Base-by-base conservation (phyloP, 2,888 invertebrate genomes). In the Alloplasta piceator region DNA sequence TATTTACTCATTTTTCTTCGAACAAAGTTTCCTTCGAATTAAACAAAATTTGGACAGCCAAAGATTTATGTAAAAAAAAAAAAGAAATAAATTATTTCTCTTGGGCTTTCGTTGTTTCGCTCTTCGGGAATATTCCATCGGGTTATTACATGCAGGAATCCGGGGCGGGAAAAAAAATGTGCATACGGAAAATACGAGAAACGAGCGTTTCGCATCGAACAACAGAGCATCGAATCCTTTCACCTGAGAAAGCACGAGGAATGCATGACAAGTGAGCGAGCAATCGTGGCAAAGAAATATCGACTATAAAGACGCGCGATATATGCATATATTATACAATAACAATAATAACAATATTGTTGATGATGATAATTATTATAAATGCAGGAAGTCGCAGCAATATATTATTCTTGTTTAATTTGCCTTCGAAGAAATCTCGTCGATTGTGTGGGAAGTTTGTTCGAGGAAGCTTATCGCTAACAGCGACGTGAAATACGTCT, bases 171-270 rank as follows among this genome's bases (percentile, higher is more conserved):
- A 71, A 52, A 60, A 56, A 41, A 68, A 60, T 46, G 56, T 66
- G 71, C 75, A 73, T 68, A 82, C 77, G 58, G 77, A 76, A 55
- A 77, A 71, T 61, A 60, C 72, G 72, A 58, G 39, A 76, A 76
- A n/a, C 72, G 41, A 36, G 14, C 75, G 84, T 84, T 78, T 79
- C 82, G 82, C 81, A 55, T 78, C 72, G 66, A 38, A 66, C 68
- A 73, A 68, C 68, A 26, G 68, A 16, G 63, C 58, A 63, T 60
- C 55, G 41, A 77, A 78, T 81, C 81, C 81, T 81, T 74, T 81
- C 81, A 77, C 77, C 48, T 55, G 77, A 78, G 81, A 81, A 74
- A 77, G 73, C 77, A 81, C 77, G 67, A 81, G 81, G 81, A 77
- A 81, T 81, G 81, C 81, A 81, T 81, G 64, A 67, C 77, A 70